These are phyloP conservation scores for Melanerpes aurifrons DNA, from an alignment of 2,113 vertebrate genomes.

Conservation along the genomic window DNA sequence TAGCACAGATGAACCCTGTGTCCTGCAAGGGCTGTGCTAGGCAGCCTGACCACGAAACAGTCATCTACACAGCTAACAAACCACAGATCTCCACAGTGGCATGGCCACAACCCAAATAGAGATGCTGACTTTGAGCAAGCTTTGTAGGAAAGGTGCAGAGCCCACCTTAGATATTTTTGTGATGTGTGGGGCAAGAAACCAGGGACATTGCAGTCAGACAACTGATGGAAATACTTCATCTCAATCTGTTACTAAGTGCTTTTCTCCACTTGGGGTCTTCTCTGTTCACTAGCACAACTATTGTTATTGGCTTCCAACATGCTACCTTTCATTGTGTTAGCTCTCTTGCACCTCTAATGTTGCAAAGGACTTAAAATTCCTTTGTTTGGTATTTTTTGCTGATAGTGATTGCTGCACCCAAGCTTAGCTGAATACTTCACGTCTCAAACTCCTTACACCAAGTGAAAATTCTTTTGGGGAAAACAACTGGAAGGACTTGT, in stretches of 20 bases:
- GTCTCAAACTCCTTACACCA: background rate
- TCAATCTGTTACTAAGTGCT: background rate
- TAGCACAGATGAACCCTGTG: background rate
- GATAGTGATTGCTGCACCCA: background rate
- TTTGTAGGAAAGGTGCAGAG: accelerated
- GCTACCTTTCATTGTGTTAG: accelerated
- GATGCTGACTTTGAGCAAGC: background rate
- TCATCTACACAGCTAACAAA: background rate
- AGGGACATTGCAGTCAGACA: background rate
- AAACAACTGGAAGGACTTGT: background rate
- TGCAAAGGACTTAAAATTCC: background rate
- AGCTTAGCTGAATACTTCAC: background rate
- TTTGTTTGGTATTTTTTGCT: background rate
- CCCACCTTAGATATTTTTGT: background rate
- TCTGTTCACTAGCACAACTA: background rate
- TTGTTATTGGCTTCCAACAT: background rate
- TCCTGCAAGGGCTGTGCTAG: background rate
- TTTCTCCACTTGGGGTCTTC: background rate
- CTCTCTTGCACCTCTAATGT: background rate
- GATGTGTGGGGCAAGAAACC: background rate
- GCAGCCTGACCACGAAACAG: background rate
- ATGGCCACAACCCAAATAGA: background rate
- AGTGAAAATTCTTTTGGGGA: background rate
- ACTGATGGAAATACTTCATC: background rate
- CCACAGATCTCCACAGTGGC: background rate